Percentiles rank a stretch among this genome's conserved stretches.
Evolutionary conservation across 2,888 invertebrate species (phyloP).

Genomic region (Seira musarum): DNA sequence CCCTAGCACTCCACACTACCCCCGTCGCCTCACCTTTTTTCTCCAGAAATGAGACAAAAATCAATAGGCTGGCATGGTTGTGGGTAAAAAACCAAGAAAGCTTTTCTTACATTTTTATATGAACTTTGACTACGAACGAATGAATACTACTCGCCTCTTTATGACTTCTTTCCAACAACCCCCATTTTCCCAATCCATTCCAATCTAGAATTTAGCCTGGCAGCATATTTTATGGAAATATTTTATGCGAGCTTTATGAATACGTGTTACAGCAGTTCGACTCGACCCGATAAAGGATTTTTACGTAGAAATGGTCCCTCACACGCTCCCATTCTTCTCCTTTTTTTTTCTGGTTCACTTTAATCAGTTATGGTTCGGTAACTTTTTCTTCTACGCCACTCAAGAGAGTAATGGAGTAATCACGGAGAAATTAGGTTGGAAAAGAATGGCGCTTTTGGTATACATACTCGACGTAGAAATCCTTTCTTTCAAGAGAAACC

Average conservation of each 20-base stretch:
- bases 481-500: no score
- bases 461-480: not conserved
- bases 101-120: not conserved
- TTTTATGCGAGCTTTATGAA: not conserved
- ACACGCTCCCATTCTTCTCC: not conserved
- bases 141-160: not conserved
- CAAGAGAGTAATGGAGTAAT: conserved; percentile 30
- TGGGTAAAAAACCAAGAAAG: not conserved
- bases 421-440: conserved; percentile 17
- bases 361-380: conserved; percentile 32
- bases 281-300: not conserved
- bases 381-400: conserved; percentile 20
- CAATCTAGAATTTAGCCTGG: not conserved
- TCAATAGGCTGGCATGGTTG: conserved; percentile 10
- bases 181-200: not conserved
- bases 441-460: not conserved
- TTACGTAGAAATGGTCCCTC: not conserved
- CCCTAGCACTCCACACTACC: not conserved
- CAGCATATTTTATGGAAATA: no score
- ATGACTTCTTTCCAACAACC: not conserved
- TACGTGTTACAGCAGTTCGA: not conserved
- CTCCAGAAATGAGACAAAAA: conserved; percentile 36
- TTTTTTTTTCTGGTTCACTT: not conserved
- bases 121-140: no score
- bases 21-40: conserved; percentile 17